Evolutionary conservation across 1,140 invertebrate genomes (phyloP).

Genomic region (Drosophila micromelanica): DNA sequence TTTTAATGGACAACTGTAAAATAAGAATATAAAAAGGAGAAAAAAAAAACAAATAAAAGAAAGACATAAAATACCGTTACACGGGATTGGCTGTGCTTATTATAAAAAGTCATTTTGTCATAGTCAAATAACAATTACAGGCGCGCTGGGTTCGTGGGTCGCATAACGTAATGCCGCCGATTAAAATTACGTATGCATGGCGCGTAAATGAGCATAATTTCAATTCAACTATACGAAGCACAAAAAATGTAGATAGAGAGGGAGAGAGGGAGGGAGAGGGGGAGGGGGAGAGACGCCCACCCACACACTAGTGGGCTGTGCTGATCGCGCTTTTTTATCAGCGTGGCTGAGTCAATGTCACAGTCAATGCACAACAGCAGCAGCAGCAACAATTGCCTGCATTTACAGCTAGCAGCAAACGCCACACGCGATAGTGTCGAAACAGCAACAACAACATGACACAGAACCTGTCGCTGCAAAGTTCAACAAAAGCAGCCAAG

Average conservation of each 20-base stretch:
- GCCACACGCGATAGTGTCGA: conserved; percentile 65
- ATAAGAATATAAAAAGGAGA: conserved; percentile 47
- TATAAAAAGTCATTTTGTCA: conserved; percentile 70
- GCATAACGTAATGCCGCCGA: conserved; percentile 32
- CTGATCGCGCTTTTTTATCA: conserved; percentile 40
- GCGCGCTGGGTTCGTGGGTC: conserved; percentile 21
- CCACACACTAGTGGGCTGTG: conserved; percentile 8
- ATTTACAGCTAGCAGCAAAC: conserved; percentile 67
- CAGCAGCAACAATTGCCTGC: conserved; percentile 46
- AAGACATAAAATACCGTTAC: conserved; percentile 62
- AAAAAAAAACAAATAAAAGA: not conserved
- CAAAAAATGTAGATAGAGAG: conserved; percentile 3
- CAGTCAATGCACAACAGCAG: conserved; percentile 75
- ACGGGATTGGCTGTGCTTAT: conserved; percentile 26
- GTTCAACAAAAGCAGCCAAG: conserved; percentile 63
- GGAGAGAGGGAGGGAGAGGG: too few species aligned
- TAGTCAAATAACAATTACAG: conserved; percentile 57
- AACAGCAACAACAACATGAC: conserved; percentile 56
- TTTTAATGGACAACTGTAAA: conserved; percentile 59
- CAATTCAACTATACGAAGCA: conserved; percentile 12
- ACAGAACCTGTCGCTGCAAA: conserved; percentile 75
- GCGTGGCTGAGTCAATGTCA: conserved; percentile 64
- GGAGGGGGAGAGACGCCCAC: conserved; percentile 1
- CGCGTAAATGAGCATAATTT: conserved; percentile 74
- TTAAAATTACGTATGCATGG: conserved; percentile 66